These are phyloP conservation scores for Pyxicephalus adspersus DNA, from an alignment of 2,113 vertebrate genomes.

Conservation along the genomic window DNA sequence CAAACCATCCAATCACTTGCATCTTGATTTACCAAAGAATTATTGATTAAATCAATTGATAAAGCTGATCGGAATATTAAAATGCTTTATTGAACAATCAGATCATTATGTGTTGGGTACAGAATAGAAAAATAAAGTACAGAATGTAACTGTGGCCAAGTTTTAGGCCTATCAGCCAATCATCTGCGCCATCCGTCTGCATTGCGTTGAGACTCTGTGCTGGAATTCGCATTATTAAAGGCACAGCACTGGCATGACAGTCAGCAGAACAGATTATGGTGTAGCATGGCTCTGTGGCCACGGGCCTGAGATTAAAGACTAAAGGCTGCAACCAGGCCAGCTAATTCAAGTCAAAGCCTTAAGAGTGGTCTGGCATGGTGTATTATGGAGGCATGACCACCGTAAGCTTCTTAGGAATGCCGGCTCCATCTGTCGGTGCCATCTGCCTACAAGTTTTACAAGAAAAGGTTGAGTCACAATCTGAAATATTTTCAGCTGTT, in stretches of 20 bases:
- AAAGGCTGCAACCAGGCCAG: constrained; percentile 20
- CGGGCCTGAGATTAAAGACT: constrained; percentile 46
- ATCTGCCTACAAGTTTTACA: constrained; percentile 44
- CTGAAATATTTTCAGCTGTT: constrained; percentile 49
- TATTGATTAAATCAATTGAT: no score
- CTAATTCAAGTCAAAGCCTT: constrained; percentile 45
- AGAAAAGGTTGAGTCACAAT: constrained; percentile 33
- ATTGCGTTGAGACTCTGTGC: no score
- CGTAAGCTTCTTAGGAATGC: constrained; percentile 54
- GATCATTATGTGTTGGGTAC: no score
- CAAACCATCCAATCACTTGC: no score
- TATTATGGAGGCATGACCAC: constrained; percentile 7
- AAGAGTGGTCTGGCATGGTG: constrained; percentile 17
- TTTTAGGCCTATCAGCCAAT: no score
- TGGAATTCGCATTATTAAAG: no score
- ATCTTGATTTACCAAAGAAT: no score
- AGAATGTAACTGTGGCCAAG: no score
- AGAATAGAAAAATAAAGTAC: no score
- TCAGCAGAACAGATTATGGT: constrained; percentile 24
- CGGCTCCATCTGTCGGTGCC: constrained; percentile 43
- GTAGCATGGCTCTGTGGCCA: constrained; percentile 6
- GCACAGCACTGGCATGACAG: not conserved
- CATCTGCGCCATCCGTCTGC: no score
- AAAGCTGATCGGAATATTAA: no score
- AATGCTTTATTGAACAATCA: no score